Conservation (phyloP, 2,797 vertebrate species). For the Sebastolobus altivelis region DNA sequence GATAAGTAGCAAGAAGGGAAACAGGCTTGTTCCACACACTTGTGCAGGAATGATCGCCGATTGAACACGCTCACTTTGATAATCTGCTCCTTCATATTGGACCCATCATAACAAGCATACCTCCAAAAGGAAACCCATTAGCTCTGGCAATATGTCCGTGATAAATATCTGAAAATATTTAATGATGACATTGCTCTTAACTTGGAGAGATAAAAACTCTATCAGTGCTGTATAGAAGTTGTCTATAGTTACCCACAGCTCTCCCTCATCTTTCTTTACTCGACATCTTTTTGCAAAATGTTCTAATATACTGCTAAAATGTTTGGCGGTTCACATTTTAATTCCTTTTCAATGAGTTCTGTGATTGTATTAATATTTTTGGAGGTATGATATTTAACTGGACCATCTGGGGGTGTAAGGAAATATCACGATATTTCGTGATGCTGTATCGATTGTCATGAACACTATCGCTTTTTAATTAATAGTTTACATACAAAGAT, state of each 20-base stretch:
- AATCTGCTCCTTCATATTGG: not conserved
- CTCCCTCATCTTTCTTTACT: not conserved
- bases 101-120: not conserved
- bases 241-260: not conserved
- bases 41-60: not conserved
- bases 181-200: not conserved
- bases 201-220: not conserved
- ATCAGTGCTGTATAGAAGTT: not conserved
- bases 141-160: not conserved
- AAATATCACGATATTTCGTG: too few species aligned
- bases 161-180: not conserved
- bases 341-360: not conserved
- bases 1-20: not conserved
- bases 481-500: too few species aligned
- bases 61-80: not conserved
- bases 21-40: not conserved
- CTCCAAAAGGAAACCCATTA: conserved; percentile 4
- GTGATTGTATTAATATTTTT: not conserved
- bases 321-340: not conserved
- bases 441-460: too few species aligned
- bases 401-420: too few species aligned
- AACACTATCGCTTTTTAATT: too few species aligned
- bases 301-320: not conserved
- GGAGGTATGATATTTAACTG: not conserved
- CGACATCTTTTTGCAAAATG: not conserved